phyloP scores from a whole-genome alignment of 2,113 vertebrate genomes.

The Gambusia affinis region DNA sequence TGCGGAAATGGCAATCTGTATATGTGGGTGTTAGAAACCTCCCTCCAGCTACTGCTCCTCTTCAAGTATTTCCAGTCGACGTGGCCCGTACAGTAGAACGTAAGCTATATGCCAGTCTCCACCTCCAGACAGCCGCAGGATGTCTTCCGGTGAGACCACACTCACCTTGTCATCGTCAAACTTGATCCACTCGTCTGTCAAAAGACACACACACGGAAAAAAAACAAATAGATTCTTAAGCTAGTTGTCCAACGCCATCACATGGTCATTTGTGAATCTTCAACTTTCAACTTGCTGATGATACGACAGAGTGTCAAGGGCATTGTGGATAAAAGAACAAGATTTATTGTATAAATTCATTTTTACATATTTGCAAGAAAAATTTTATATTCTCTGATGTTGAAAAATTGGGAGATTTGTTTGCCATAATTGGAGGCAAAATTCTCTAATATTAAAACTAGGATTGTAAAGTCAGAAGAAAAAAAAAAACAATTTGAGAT shows the following conservation, averaged over 20 bases:
- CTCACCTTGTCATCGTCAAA: conserved; percentile 99
- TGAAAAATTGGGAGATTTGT: no score
- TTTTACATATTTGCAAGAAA: no score
- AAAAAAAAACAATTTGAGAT: no score
- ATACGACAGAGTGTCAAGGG: no score
- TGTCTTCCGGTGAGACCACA: conserved; percentile 95
- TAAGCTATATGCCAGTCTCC: conserved; percentile 99
- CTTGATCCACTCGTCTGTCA: conserved; percentile 97
- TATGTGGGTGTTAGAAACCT: conserved; percentile 61
- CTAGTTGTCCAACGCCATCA: not conserved
- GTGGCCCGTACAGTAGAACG: conserved; percentile 95
- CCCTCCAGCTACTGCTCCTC: conserved; percentile 79
- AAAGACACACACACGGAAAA: not conserved
- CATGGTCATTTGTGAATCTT: not conserved
- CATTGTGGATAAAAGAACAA: no score
- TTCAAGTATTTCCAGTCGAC: conserved; percentile 88
- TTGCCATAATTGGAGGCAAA: no score
- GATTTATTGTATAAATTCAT: no score
- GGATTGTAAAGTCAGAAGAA: no score
- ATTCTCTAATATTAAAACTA: no score
- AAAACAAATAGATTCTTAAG: not conserved
- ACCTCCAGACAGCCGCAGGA: conserved; percentile 94
- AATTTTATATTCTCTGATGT: no score
- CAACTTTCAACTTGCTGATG: no score
- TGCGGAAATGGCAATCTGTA: conserved; percentile 77